Percentiles rank a stretch among this genome's conserved stretches.
These are phyloP conservation scores for Ladona fulva DNA, from an alignment of 1,140 invertebrate genomes.

Conservation along the genomic window DNA sequence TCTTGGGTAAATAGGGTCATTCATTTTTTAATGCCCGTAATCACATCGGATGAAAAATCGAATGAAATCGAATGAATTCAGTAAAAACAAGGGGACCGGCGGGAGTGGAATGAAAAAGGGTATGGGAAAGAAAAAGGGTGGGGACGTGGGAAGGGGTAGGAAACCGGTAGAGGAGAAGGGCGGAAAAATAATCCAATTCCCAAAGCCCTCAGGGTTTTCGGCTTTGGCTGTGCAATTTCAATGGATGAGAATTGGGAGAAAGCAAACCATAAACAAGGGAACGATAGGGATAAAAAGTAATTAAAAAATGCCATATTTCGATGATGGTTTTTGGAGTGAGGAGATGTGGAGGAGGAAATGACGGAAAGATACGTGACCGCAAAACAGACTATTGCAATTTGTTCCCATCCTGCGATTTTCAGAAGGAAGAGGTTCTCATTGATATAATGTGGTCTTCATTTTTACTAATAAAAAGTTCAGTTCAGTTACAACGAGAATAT, in stretches of 20 bases:
- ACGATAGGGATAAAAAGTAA: background rate
- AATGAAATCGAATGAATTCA: conserved; percentile 4
- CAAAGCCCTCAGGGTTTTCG: background rate
- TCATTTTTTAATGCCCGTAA: conserved; percentile 6
- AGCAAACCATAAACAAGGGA: background rate
- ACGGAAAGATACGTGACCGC: too few species aligned
- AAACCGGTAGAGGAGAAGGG: background rate
- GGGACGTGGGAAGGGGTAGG: background rate
- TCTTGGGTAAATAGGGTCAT: conserved; percentile 1
- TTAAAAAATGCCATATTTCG: background rate
- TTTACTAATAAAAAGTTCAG: too few species aligned
- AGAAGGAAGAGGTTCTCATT: too few species aligned
- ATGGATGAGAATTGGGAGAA: background rate
- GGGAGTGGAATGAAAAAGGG: background rate
- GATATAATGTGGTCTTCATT: too few species aligned
- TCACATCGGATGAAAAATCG: conserved; percentile 4
- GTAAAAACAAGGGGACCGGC: background rate
- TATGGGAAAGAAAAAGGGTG: background rate
- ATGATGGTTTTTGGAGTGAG: too few species aligned
- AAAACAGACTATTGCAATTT: too few species aligned
- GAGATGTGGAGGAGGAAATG: too few species aligned
- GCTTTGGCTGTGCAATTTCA: background rate
- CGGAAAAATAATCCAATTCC: background rate
- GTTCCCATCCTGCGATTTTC: too few species aligned
- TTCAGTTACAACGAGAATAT: too few species aligned